phyloP scores from a whole-genome alignment of 2,113 vertebrate species.

The Pachypanchax playfairii region DNA sequence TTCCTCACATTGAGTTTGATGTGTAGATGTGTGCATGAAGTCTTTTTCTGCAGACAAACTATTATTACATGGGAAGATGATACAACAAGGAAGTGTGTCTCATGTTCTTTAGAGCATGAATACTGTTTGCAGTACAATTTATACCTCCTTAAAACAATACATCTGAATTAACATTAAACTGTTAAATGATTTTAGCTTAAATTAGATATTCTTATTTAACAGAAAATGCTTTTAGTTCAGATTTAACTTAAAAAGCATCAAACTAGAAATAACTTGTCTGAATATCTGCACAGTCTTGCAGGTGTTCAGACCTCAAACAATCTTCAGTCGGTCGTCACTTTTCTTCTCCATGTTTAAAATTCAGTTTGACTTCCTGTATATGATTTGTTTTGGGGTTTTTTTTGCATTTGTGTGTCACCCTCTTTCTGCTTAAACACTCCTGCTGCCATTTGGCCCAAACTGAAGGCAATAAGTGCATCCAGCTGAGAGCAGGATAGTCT shows the following conservation, averaged over 20 bases:
- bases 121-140: neutral
- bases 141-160: neutral
- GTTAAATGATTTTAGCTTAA: too few relatives aligned
- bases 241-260: too few relatives aligned
- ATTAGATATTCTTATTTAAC: too few relatives aligned
- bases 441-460: conserved; percentile 25
- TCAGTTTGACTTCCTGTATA: too few relatives aligned
- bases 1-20: neutral
- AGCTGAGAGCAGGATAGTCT: conserved; percentile 19
- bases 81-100: neutral
- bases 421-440: conserved; percentile 18
- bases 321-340: too few relatives aligned
- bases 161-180: neutral
- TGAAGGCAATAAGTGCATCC: conserved; percentile 34
- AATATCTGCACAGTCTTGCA: too few relatives aligned
- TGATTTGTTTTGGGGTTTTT: too few relatives aligned
- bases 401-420: conserved; percentile 35
- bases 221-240: too few relatives aligned
- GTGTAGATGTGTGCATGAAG: neutral
- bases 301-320: too few relatives aligned
- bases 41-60: neutral
- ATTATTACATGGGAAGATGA: neutral
- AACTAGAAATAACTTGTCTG: too few relatives aligned
- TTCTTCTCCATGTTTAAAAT: too few relatives aligned
- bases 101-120: neutral